Evolutionary conservation across 2,113 vertebrate genomes (phyloP), one percentile per base, ranked within the genome.

Genomic region (Chlorodrepanis virens): DNA sequence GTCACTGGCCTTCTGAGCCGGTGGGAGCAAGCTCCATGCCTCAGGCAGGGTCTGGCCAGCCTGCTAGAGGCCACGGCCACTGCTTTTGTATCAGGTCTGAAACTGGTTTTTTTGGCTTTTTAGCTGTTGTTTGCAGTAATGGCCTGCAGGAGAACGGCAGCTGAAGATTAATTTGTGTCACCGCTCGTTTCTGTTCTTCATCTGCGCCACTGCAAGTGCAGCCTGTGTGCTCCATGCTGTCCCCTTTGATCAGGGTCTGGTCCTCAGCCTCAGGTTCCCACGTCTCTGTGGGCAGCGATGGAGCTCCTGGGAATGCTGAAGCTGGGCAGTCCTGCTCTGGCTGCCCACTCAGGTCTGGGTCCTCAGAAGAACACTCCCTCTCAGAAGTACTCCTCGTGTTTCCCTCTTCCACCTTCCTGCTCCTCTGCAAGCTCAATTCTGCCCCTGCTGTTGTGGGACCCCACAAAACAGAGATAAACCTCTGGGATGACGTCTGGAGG

Each of bases 361-460:
- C 37, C 21, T 8, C 54, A 53, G 45, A 24, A 47, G 31, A 70
- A 29, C 40, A 27, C 27, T 60, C 33, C 14, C 37, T 53, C 71
- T 50, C 39, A 14, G 74, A 45, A 71, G 9, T 1, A 5, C 9
- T 45, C 61, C 28, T 28, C 6, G 6, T 35, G 6, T 74, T 50
- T 33, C 56, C 28, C 9, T 78, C 23, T 83, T 52, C 33, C 19
- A 10, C n/a, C 53, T 35, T 19, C 37, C 68, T 54, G 13, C 57
- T 76, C 49, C 35, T 47, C 64, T 52, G n/a, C 25, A 28, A 68
- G 81, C 45, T 53, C 45, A 91, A n/a, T 57, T 74, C 72, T 57
- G 37, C 5, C 50, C 24, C 9, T 2, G 1, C 3, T 19, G 22
- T 10, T 1, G 2, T 33, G 49, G 28, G 35, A 27, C 12, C 12